A percentile compares a stretch with the other conserved stretches of the same genome.
phyloP scores from a whole-genome alignment of 2,888 invertebrate genomes.

The Parelbella ahira region DNA sequence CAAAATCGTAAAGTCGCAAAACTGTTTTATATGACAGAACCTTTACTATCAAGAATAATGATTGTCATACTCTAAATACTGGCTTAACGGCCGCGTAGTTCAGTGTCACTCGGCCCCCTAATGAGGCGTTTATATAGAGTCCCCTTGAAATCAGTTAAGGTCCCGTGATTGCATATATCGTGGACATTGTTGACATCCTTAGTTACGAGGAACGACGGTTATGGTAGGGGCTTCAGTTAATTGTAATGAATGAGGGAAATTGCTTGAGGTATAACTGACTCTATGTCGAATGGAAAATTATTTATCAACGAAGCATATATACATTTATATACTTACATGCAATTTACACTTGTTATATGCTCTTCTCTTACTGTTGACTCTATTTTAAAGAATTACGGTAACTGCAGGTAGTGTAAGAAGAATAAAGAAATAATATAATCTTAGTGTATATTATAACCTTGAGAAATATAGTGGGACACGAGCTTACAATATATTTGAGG shows the following conservation, averaged over 20 bases:
- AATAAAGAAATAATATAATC: no score
- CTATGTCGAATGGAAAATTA: constrained; percentile 7
- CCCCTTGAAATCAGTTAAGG: constrained; percentile 21
- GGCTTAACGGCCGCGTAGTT: constrained; percentile 14
- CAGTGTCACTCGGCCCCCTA: constrained; percentile 17
- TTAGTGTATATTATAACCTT: no score
- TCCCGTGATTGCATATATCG: constrained; percentile 22
- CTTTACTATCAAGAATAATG: constrained; percentile 17
- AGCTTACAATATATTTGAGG: no score
- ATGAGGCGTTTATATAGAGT: constrained; percentile 25
- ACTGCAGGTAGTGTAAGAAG: no score
- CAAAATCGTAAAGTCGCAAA: constrained; percentile 1
- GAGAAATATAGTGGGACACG: no score
- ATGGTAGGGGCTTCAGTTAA: constrained; percentile 21
- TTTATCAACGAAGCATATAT: no score
- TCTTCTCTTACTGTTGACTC: no score
- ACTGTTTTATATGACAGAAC: neutral
- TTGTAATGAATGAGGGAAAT: constrained; percentile 14
- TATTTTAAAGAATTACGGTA: no score
- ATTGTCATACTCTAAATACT: constrained; percentile 23
- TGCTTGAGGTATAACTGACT: neutral
- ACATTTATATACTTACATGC: no score
- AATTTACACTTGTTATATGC: no score
- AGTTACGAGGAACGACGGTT: constrained; percentile 10
- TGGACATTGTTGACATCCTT: constrained; percentile 20